Evolutionary conservation across 2,113 vertebrate genomes (phyloP).

Genomic region (Lampris megalopsis): DNA sequence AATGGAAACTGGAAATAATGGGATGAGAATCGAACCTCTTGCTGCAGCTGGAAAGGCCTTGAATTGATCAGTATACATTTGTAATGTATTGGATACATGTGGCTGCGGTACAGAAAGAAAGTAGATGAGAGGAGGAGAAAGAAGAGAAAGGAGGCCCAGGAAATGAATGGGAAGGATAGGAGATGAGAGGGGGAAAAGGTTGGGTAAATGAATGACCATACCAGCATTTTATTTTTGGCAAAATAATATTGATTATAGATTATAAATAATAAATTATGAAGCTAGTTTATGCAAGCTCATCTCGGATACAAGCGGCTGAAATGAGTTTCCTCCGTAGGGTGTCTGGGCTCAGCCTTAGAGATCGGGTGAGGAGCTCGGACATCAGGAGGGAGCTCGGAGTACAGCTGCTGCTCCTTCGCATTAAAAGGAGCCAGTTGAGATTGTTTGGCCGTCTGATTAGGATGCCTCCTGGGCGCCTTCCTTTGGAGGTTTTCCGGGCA

Average conservation of each 20-base stretch:
- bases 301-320: too few species aligned
- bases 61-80: not conserved
- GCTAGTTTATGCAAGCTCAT: not conserved
- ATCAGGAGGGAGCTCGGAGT: too few species aligned
- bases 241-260: not conserved
- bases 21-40: constrained; percentile 17
- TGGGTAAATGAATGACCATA: not conserved
- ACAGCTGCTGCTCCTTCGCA: too few species aligned
- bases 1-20: not conserved
- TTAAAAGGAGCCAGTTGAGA: too few species aligned
- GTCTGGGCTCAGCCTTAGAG: too few species aligned
- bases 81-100: too few species aligned
- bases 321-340: too few species aligned
- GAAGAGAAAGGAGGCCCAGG: not conserved
- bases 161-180: not conserved
- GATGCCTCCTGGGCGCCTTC: too few species aligned
- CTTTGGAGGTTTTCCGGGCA: too few species aligned
- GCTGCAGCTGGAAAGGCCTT: constrained; percentile 6
- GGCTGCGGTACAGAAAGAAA: not conserved
- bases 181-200: not conserved
- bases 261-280: constrained; percentile 22
- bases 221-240: constrained; percentile 17
- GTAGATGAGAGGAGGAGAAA: not conserved
- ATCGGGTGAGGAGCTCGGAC: too few species aligned
- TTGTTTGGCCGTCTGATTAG: too few species aligned